Evolutionary conservation across 2,113 vertebrate species (phyloP).

Genomic region (Anguilla japonica): DNA sequence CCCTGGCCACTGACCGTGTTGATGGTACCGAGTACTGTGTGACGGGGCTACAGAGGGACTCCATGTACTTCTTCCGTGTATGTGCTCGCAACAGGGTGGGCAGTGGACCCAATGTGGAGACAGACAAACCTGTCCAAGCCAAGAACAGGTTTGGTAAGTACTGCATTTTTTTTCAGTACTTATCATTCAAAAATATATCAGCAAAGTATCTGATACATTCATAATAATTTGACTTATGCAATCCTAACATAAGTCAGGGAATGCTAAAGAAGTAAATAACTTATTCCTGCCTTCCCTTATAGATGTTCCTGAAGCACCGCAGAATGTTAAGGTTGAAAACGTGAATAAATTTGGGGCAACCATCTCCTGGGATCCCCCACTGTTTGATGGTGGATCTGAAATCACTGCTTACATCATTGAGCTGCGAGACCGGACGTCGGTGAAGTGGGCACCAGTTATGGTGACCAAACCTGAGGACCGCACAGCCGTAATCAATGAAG

Average conservation of each 20-base stretch:
- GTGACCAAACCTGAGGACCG: slow-evolving; percentile 82
- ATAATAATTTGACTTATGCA: too few relatives aligned
- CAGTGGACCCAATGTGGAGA: slow-evolving; percentile 88
- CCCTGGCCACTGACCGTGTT: slow-evolving; percentile 81
- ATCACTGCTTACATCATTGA: slow-evolving; percentile 91
- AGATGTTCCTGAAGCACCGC: slow-evolving; percentile 94
- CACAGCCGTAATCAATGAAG: slow-evolving; percentile 85
- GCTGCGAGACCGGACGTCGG: slow-evolving; percentile 87
- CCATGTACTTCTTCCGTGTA: slow-evolving; percentile 93
- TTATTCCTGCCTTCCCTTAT: slow-evolving; percentile 36
- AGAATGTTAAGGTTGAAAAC: slow-evolving; percentile 84
- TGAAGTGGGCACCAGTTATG: slow-evolving; percentile 87
- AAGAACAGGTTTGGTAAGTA: slow-evolving; percentile 94
- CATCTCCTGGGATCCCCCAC: slow-evolving; percentile 89
- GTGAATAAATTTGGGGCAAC: slow-evolving; percentile 90
- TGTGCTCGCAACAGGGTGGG: slow-evolving; percentile 94
- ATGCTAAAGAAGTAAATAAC: not conserved
- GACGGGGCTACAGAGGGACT: slow-evolving; percentile 88
- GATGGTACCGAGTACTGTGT: slow-evolving; percentile 92
- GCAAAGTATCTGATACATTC: not conserved
- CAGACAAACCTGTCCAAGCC: slow-evolving; percentile 87
- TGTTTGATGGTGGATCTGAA: slow-evolving; percentile 87
- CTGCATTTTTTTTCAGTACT: not conserved
- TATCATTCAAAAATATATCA: not conserved
- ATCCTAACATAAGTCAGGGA: not conserved